Percentiles rank a stretch among this genome's conserved stretches.
Evolutionary conservation across 2,888 invertebrate species (phyloP).

Genomic region (Drosophila pseudotalamancana): DNA sequence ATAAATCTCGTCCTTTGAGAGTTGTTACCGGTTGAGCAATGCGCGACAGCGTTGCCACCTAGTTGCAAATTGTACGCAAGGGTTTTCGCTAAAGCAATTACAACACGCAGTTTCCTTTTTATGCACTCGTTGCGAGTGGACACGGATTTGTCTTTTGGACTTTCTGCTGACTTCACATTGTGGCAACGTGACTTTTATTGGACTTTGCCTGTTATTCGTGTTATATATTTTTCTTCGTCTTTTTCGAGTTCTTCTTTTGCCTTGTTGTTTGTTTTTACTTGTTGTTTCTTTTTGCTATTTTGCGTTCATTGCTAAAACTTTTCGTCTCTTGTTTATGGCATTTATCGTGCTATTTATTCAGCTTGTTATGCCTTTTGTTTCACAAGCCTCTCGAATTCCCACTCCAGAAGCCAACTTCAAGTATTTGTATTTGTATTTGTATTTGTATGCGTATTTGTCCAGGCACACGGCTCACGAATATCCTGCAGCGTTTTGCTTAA

Average conservation of each 20-base stretch:
- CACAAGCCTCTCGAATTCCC: conserved; percentile 13
- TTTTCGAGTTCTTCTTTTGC: conserved; percentile 12
- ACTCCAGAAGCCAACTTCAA: conserved; percentile 19
- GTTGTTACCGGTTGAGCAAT: conserved; percentile 71
- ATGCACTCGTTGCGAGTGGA: conserved; percentile 52
- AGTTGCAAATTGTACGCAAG: conserved; percentile 75
- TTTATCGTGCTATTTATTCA: conserved; percentile 78
- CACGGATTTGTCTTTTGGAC: conserved; percentile 40
- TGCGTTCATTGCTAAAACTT: conserved; percentile 66
- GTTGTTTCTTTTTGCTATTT: conserved; percentile 38
- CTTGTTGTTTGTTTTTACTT: neutral
- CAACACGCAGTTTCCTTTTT: conserved; percentile 63
- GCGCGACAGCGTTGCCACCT: conserved; percentile 68
- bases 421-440: conserved; percentile 17
- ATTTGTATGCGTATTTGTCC: conserved; percentile 33
- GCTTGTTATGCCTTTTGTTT: conserved; percentile 75
- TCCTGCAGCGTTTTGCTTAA: conserved; percentile 77
- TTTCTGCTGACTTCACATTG: conserved; percentile 73
- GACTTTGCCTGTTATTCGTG: conserved; percentile 50
- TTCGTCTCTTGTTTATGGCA: conserved; percentile 78
- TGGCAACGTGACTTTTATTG: conserved; percentile 77
- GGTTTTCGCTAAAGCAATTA: conserved; percentile 72
- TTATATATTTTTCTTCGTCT: conserved; percentile 2
- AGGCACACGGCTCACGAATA: conserved; percentile 54
- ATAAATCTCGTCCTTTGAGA: conserved; percentile 80